Base-by-base conservation (phyloP, 2,888 invertebrate genomes). In the Pammene fasciana region DNA sequence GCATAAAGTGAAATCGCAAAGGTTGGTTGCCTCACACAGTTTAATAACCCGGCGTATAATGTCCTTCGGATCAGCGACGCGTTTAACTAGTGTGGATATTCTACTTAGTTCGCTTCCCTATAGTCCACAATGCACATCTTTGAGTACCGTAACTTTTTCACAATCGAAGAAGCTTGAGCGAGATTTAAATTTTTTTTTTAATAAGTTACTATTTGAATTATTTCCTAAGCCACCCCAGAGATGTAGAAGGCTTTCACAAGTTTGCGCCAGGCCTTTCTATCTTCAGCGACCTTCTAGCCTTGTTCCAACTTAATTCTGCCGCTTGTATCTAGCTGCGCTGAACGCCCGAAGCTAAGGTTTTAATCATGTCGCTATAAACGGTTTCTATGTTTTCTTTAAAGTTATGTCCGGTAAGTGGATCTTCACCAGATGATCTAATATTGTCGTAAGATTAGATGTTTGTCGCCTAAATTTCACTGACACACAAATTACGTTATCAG, bases 1-100 rank as follows among this genome's bases (percentile, higher is more conserved):
- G 43, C 68, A 64, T 64, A 45, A 68, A 65, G 68, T 68, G 68
- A 68, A 68, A 68, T 57, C 68, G 68, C 57, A 64, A 36, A 34
- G 48, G 48, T 38, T 48, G 46, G 68, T 68, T 68, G 68, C 67
- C 48, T 67, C 61, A 67, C 45, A 36, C 68, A 54, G 68, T 68
- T 64, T 68, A 64, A 59, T 68, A 59, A 68, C 68, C 67, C 52
- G 57, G 56, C 57, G 64, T 64, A 52, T 64, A 68, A 68, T 64
- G 68, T 68, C 57, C 68, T 68, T 59, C 64, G 64, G 68, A 68
- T 65, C 57, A 68, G 43, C 55, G 61, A 38, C 13, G 62, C 52
- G 50, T 38, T 62, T 52, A 52, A 62, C 18, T n/a, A 46, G n/a
- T 11, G 61, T 48, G 38, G 36, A 61, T 60, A 14, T 61, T 41